Base-by-base conservation (phyloP, 2,113 vertebrate species). In the Semnopithecus entellus region DNA sequence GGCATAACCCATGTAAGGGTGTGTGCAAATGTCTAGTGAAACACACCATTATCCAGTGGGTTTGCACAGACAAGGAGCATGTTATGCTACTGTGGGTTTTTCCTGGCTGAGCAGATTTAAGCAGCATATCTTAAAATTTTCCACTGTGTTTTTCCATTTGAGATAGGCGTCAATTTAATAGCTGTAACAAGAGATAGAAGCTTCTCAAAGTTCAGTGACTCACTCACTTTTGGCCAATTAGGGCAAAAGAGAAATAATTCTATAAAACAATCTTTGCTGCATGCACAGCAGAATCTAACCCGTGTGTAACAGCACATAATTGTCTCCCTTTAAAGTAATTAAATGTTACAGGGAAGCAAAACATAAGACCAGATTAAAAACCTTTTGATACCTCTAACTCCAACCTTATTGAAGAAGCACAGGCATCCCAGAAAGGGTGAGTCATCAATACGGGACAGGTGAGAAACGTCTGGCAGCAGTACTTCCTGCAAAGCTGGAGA, bases 401-500 rank as follows among this genome's bases (percentile, higher is more conserved):
- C 0, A 0, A 2, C 12, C 38, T 23, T 0, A 7, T 0, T 12
- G 35, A n/a, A 45, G 0, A 27, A 76, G 16, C 43, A 12, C 12
- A 50, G n/a, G n/a, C 18, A 5, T 35, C 6, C 5, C 0, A 2
- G 18, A 43, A 14, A n/a, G 18, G 66, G 9, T 7, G 17, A 55
- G 16, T 38, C 25, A 30, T 38, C 5, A 0, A 35, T 22, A 16
- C 8, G 6, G 7, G 8, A 8, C 1, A 7, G n/a, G 32, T 3
- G 27, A 23, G 0, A 1, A 5, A 6, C 0, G 8, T 6, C 25
- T 16, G 4, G 10, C 57, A 57, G 12, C 0, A 25, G 10, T 20
- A 25, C 18, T 48, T 10, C 75, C 30, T 0, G 3, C 2, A 38
- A 80, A 85, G 13, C 64, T 2, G 4, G 35, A 38, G 12, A 4